Evolutionary conservation across 2,113 vertebrate species (phyloP).

Genomic region (Machaerirhynchus nigripectus): DNA sequence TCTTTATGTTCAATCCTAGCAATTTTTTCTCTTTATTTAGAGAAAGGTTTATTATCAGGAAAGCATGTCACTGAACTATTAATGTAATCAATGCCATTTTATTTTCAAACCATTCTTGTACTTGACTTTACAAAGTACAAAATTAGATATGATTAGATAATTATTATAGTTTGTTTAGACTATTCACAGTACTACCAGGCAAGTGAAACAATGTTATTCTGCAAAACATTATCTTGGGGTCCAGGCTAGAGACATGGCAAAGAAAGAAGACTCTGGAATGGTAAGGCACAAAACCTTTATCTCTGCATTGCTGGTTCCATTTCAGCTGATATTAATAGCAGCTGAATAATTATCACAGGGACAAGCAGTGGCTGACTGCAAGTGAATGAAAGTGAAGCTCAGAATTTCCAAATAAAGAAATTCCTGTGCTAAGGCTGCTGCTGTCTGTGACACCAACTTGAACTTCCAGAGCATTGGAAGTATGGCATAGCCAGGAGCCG

Average conservation of each 20-base stretch:
- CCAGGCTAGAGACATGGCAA: not conserved
- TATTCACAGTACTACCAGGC: not conserved
- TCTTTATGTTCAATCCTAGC: not conserved
- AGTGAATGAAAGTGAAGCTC: not conserved
- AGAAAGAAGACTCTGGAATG: not conserved
- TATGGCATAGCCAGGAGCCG: not conserved
- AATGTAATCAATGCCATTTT: not conserved
- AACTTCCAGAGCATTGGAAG: not conserved
- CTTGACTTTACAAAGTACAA: conserved; percentile 17
- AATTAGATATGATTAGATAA: conserved; percentile 9
- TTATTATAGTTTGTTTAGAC: not conserved
- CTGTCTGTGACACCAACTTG: not conserved
- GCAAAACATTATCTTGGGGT: not conserved
- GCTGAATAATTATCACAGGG: conserved; percentile 5
- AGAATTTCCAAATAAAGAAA: not conserved
- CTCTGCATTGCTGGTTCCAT: not conserved
- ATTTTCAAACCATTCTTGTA: not conserved
- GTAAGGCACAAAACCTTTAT: not conserved
- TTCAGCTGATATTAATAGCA: not conserved
- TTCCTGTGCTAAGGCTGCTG: not conserved
- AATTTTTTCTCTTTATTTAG: conserved; percentile 2
- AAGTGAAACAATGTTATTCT: not conserved
- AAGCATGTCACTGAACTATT: not conserved
- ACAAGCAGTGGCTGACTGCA: not conserved
- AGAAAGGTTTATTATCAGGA: not conserved